Evolutionary conservation across 2,888 invertebrate genomes (phyloP).

Genomic region (Diogma glabrata): DNA sequence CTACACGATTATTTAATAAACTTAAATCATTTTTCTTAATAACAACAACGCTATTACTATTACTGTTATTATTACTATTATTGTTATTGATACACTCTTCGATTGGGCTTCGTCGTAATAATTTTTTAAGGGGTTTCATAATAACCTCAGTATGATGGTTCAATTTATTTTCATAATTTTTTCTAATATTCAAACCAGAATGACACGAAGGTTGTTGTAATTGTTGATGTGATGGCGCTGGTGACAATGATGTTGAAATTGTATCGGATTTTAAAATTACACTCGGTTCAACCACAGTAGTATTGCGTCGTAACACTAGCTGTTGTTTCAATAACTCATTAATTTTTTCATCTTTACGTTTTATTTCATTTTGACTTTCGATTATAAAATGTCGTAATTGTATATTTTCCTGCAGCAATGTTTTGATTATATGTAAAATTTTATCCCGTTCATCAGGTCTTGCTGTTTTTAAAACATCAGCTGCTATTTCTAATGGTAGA

Average conservation of each 20-base stretch:
- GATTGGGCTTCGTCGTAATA: slow-evolving; percentile 25
- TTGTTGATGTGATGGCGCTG: slow-evolving; percentile 10
- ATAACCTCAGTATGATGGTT: slow-evolving; percentile 18
- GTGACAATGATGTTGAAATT: slow-evolving; percentile 11
- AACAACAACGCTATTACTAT: slow-evolving; percentile 19
- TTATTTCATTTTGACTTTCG: slow-evolving; percentile 30
- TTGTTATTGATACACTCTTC: slow-evolving; percentile 19
- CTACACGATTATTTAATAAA: slow-evolving; percentile 5
- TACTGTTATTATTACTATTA: slow-evolving; percentile 17
- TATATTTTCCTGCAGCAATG: slow-evolving; percentile 32
- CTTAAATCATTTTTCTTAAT: slow-evolving; percentile 5
- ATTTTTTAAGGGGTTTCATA: slow-evolving; percentile 27
- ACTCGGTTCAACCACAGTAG: background rate
- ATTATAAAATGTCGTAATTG: slow-evolving; percentile 26
- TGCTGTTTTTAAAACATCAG: slow-evolving; percentile 32
- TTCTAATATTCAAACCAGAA: too few species aligned
- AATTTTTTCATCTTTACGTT: slow-evolving; percentile 31
- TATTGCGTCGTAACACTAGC: slow-evolving; percentile 19
- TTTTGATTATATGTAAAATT: slow-evolving; percentile 29
- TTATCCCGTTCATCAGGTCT: slow-evolving; percentile 33
- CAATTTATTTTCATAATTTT: slow-evolving; percentile 7
- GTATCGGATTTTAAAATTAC: background rate
- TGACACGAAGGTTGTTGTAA: background rate
- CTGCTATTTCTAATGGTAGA: slow-evolving; percentile 34
- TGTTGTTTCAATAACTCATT: slow-evolving; percentile 31